Evolutionary conservation across 2,113 vertebrate genomes (phyloP).

Genomic region (Spermophilus dauricus): DNA sequence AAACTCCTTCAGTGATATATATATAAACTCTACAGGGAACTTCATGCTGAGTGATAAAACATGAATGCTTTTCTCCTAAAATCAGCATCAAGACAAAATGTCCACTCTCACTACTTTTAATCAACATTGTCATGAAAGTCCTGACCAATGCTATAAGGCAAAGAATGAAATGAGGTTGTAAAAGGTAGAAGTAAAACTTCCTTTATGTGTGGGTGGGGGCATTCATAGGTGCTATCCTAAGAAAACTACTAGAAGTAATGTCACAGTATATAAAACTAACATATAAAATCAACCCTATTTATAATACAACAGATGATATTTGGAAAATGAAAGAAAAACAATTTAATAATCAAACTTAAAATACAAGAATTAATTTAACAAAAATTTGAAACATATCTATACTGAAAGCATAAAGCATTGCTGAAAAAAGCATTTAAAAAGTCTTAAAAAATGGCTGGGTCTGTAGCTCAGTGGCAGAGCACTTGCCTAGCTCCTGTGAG

Average conservation of each 20-base stretch:
- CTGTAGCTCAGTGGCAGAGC: too few relatives aligned
- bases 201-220: neutral
- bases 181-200: neutral
- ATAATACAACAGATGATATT: neutral
- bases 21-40: neutral
- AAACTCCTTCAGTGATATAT: neutral
- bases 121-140: neutral
- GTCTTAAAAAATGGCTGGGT: neutral
- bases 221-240: neutral
- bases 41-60: neutral
- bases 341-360: neutral
- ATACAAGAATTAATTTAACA: neutral
- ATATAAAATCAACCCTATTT: neutral
- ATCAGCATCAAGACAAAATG: neutral
- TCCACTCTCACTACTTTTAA: neutral
- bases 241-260: neutral
- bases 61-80: neutral
- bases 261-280: neutral
- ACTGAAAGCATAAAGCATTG: neutral
- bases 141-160: neutral
- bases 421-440: neutral
- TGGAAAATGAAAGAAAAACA: neutral
- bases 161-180: neutral
- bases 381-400: neutral
- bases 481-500: too few relatives aligned